Conservation (phyloP, 2,888 invertebrate species). For the Dryobota labecula region DNA sequence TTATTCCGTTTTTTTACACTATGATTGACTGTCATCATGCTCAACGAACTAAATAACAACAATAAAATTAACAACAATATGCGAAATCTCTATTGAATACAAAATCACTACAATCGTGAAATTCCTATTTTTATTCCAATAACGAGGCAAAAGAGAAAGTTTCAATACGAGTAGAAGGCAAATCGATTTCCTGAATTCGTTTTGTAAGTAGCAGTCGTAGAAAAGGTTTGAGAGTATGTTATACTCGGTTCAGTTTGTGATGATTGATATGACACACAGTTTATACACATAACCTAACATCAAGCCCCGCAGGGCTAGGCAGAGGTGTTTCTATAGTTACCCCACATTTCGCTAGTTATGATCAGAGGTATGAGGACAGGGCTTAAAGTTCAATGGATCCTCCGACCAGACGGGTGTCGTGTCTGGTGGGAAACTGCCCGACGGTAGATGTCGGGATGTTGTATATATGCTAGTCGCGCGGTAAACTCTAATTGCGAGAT, state of each 20-base stretch:
- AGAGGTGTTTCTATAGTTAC: neutral
- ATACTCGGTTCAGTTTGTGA: neutral
- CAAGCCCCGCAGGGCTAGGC: neutral
- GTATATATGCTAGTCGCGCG: no score
- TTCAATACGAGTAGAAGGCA: conserved; percentile 4
- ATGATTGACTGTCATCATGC: conserved; percentile 9
- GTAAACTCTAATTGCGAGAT: no score
- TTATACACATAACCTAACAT: no score
- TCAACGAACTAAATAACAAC: conserved; percentile 32
- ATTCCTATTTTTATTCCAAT: conserved; percentile 29
- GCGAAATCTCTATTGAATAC: conserved; percentile 27
- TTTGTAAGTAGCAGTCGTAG: neutral
- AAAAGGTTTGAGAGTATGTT: neutral
- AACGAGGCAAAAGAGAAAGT: conserved; percentile 20
- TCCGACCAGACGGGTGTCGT: no score
- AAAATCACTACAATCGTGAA: conserved; percentile 24
- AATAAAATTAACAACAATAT: conserved; percentile 18
- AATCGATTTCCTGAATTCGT: conserved; percentile 23
- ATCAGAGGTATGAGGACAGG: no score
- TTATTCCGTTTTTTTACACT: conserved; percentile 5
- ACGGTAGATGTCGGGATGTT: no score
- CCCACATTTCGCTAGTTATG: neutral
- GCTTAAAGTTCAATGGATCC: no score
- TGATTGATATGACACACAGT: neutral
- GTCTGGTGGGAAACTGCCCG: no score